Base-by-base conservation (phyloP, 1,140 invertebrate genomes). In the Plodia interpunctella region DNA sequence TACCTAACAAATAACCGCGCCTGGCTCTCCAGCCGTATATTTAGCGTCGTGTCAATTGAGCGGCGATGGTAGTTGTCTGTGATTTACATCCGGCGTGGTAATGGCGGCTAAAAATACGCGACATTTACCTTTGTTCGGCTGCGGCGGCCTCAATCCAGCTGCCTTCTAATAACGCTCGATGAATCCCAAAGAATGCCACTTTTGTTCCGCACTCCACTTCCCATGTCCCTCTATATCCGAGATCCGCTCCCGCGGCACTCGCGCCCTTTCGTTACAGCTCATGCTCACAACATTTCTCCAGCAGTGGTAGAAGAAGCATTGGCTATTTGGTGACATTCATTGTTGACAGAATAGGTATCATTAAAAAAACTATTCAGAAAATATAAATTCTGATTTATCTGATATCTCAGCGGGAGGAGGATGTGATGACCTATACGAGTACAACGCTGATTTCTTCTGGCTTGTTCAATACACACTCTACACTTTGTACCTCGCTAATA, bases 141-240 rank as follows among this genome's bases (percentile, higher is more conserved):
- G 38, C 38, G 32, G 66, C 62, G 57, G 52, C 56, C 62, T 59
- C 60, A 66, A 62, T 59, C 60, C 58, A 35, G 59, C 53, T 13
- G 53, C 50, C 66, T 64, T 64, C 70, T 68, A 71, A 71, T 68
- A 68, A 65, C 63, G 63, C 57, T 28, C 71, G 60, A 80, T 82
- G 78, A 78, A 82, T 82, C 74, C 66, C 66, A 56, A 67, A 66
- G 76, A 82, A 80, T 82, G 78, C 61, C 63, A 60, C 66, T 70
- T 62, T 64, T 65, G 62, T 65, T 65, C 28, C 55, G 49, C 53
- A 57, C 21, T 5, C 51, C 51, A 3, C 20, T 4, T n/a, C 51
- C 51, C 51, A n/a, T 11, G 2, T 13, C 51, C 19, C 21, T 10
- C 49, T 9, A 8, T 13, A 19, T 13, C 52, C 35, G 38, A 17